These are phyloP conservation scores for Trissoscelio sp. DNA, from an alignment of 2,888 invertebrate genomes.

Conservation along the genomic window DNA sequence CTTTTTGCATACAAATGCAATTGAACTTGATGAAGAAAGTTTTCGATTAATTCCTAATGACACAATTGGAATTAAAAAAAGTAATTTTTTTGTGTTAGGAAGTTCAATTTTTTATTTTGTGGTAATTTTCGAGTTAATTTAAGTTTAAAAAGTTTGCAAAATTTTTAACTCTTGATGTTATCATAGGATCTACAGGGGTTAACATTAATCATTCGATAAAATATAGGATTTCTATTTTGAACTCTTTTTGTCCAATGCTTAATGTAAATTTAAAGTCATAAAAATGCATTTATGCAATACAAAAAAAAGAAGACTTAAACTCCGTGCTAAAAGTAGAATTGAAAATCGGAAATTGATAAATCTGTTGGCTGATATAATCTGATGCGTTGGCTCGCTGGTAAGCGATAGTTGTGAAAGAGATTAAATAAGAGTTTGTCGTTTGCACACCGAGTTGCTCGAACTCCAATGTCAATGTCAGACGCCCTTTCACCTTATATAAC, in stretches of 20 bases:
- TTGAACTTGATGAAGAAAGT: not conserved
- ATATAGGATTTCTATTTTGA: too few relatives aligned
- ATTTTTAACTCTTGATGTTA: too few relatives aligned
- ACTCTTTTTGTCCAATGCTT: too few relatives aligned
- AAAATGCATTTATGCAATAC: too few relatives aligned
- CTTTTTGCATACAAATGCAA: not conserved
- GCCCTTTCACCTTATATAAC: conserved; percentile 84
- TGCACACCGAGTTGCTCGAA: conserved; percentile 79
- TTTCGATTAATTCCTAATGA: not conserved
- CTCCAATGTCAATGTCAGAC: conserved; percentile 83
- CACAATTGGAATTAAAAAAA: too few relatives aligned
- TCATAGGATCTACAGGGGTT: too few relatives aligned
- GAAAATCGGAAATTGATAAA: conserved; percentile 46
- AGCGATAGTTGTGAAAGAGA: conserved; percentile 81
- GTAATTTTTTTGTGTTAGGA: too few relatives aligned
- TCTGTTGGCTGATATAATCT: conserved; percentile 50
- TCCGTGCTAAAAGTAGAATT: conserved; percentile 27
- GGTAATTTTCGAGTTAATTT: too few relatives aligned
- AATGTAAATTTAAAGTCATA: too few relatives aligned
- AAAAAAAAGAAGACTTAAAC: not conserved
- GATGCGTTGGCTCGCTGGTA: conserved; percentile 51
- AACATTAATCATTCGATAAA: too few relatives aligned
- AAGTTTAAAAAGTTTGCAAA: too few relatives aligned
- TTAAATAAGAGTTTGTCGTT: conserved; percentile 82
- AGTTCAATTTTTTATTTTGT: too few relatives aligned